Evolutionary conservation across 2,113 vertebrate species (phyloP), one percentile per base, ranked within the genome.

Genomic region (Percina caprodes): DNA sequence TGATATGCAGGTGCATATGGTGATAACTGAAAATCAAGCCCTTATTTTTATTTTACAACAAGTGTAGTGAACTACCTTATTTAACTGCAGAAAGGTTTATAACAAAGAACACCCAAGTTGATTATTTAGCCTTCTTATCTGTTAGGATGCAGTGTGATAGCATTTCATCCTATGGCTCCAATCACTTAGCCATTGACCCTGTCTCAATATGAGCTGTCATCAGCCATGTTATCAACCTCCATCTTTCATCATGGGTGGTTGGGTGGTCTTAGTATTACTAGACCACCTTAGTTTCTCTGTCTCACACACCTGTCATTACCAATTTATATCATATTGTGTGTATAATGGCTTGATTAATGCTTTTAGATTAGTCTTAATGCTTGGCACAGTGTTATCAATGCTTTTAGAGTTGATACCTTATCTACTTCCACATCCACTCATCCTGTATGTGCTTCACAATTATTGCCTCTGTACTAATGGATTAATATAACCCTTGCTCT

Each of bases 171-270:
- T 39, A 13, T 30, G 62, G 42, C 74, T 89, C 68, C 84, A 80
- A 66, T 88, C 84, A 81, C 69, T 84, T 83, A 74, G 79, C 83
- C 74, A 60, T 83, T 83, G 88, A 91, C 84, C 83, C 52, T 3
- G 72, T 59, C 75, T 85, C 77, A 84, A 49, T 88, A 75, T 72
- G 62, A 84, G 76, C 91, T 90, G 82, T 93, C 88, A 87, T 84
- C 90, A 88, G 51, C 66, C 54, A 2, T 60, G 71, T 74, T 92
- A 91, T 94, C 91, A 89, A 35, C 72, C 74, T 73, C 71, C 84
- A 82, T 90, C 85, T 89, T 10, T 78, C 59, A 82, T 72, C 23
- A 42, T 78, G 69, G 42, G 79, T 82, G 81, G 70, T 67, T 91
- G 82, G 77, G 79, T 88, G 86, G 86, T 83, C 89, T 76, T 23